phyloP scores from a whole-genome alignment of 2,797 vertebrate genomes.

The Clamator glandarius region DNA sequence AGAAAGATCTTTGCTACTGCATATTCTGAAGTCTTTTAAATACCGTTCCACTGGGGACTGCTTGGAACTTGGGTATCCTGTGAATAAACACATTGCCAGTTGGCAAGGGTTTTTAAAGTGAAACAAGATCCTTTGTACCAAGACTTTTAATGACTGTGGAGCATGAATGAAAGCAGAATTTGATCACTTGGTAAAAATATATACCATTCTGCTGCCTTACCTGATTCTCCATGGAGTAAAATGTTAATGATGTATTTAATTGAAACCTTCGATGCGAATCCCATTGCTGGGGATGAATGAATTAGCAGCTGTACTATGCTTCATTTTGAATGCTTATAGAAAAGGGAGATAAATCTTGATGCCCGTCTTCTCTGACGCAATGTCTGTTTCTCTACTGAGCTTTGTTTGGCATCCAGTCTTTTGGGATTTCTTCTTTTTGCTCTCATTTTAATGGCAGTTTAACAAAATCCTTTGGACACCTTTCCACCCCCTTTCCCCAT shows the following conservation, averaged over 20 bases:
- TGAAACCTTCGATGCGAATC: constrained; percentile 20
- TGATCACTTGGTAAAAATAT: not conserved
- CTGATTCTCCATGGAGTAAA: not conserved
- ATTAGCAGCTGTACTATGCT: not conserved
- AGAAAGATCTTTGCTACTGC: not conserved
- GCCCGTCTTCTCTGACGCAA: not conserved
- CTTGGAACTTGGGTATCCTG: not conserved
- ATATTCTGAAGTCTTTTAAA: not conserved
- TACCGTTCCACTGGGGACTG: not conserved
- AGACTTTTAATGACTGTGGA: not conserved
- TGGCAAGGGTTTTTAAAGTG: not conserved
- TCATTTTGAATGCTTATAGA: not conserved
- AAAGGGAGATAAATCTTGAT: not conserved
- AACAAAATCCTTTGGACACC: not conserved
- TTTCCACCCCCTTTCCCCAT: rapidly evolving
- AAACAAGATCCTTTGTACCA: not conserved
- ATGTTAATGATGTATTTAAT: constrained; percentile 44
- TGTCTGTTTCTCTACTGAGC: not conserved
- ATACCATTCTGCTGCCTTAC: not conserved
- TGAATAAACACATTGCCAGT: not conserved
- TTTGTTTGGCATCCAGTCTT: not conserved
- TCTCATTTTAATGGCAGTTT: not conserved
- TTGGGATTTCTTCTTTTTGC: not conserved
- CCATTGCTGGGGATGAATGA: not conserved
- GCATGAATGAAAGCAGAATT: not conserved